Evolutionary conservation across 2,888 invertebrate genomes (phyloP).

Genomic region (Saturnia japonica): DNA sequence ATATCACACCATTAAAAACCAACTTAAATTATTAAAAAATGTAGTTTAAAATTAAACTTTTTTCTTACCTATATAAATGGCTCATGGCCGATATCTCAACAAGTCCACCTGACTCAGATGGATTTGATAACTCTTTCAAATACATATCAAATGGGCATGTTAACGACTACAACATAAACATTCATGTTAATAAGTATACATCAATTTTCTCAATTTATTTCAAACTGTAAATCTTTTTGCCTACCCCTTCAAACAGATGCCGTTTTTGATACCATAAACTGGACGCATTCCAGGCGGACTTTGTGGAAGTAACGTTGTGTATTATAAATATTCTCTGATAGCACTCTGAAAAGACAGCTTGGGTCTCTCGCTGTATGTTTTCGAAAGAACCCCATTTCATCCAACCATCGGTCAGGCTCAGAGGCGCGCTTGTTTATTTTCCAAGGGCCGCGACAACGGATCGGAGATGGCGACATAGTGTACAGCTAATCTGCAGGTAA

Average conservation of each 20-base stretch:
- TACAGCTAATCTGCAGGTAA: constrained; percentile 76
- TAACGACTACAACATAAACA: constrained; percentile 81
- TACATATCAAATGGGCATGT: constrained; percentile 85
- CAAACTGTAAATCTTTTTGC: constrained; percentile 26
- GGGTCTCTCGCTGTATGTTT: constrained; percentile 95
- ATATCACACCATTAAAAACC: background rate
- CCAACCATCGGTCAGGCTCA: constrained; percentile 88
- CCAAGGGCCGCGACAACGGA: constrained; percentile 76
- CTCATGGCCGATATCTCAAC: constrained; percentile 88
- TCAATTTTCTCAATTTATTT: constrained; percentile 25
- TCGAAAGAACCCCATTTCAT: constrained; percentile 89
- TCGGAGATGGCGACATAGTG: constrained; percentile 74
- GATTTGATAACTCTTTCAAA: constrained; percentile 85
- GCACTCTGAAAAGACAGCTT: constrained; percentile 93
- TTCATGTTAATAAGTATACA: constrained; percentile 33
- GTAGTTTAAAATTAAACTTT: constrained; percentile 33
- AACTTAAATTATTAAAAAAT: background rate
- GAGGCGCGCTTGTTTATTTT: constrained; percentile 75
- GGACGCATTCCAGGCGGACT: constrained; percentile 87
- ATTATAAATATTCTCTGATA: constrained; percentile 91
- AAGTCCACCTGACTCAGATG: constrained; percentile 86
- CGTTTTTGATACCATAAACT: constrained; percentile 86
- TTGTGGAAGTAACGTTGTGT: constrained; percentile 87
- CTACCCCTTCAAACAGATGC: constrained; percentile 84
- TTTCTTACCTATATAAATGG: constrained; percentile 84